Evolutionary conservation across 2,888 invertebrate species (phyloP), one percentile per base, ranked within the genome.

Genomic region (Meganola albula): DNA sequence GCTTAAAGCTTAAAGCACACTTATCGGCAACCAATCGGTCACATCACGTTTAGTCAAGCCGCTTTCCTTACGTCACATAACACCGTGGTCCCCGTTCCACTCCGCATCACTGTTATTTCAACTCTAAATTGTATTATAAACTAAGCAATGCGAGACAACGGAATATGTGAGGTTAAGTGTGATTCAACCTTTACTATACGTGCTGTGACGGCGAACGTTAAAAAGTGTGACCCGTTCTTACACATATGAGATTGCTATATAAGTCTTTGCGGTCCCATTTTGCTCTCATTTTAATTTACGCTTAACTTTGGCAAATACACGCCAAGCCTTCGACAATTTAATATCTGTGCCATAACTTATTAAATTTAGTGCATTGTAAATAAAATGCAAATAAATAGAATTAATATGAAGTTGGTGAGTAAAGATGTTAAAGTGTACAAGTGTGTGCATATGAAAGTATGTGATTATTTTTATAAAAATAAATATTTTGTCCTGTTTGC

Each of bases 211-310:
- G 84, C 82, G 84, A 84, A 80, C 70, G 85, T 78, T 67, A 80
- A 84, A 83, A 85, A 80, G 68, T 76, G 61, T 74, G 74, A 80
- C 84, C 78, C 71, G 84, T 74, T 84, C 84, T 80, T 83, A 84
- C 85, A 84, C 83, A 84, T 76, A 82, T 84, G 84, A 76, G 70
- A 69, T 75, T 63, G 68, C 74, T 84, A 85, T 85, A 85, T 83
- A 85, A 85, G 82, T 66, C 64, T 76, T 80, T 64, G 74, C 80
- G 58, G 66, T 61, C 74, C 61, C 64, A 75, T 54, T 75, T 77
- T 84, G 83, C 84, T 84, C 84, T 85, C 84, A 85, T 85, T 85
- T 85, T 77, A 67, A 76, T 75, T 72, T 68, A 69, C 76, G 77
- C 72, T 70, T 62, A 72, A 74, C 60, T 79, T 84, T 78, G 74